These are phyloP conservation scores for Nasalis larvatus DNA, from an alignment of 2,113 vertebrate genomes.

Conservation along the genomic window DNA sequence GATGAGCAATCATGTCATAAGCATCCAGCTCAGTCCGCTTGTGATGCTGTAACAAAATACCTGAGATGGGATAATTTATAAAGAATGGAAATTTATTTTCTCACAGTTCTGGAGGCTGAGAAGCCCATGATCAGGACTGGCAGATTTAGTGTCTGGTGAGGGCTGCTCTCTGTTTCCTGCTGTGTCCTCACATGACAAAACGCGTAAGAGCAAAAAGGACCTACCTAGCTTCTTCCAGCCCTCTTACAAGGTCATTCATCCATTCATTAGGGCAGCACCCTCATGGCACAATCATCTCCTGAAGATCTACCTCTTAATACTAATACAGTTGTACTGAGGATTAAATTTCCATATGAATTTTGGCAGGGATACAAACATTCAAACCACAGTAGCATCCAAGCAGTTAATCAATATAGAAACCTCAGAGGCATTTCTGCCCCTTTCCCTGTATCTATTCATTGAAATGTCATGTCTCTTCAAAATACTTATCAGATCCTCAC, in stretches of 20 bases:
- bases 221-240: background rate
- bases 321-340: background rate
- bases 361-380: background rate
- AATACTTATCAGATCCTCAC: background rate
- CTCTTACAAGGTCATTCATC: background rate
- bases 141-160: background rate
- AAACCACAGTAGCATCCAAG: background rate
- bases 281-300: background rate
- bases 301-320: background rate
- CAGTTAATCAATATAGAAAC: background rate
- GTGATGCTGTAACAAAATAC: background rate
- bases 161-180: background rate
- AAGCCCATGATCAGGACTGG: background rate
- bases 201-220: background rate
- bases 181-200: background rate
- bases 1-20: background rate
- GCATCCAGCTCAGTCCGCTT: background rate
- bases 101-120: background rate
- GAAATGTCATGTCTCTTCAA: background rate
- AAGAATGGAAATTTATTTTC: background rate
- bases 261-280: background rate
- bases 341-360: background rate
- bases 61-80: background rate
- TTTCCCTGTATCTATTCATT: background rate
- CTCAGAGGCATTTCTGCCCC: background rate